Base-by-base conservation (phyloP, 2,888 invertebrate genomes). In the Lobophora halterata region DNA sequence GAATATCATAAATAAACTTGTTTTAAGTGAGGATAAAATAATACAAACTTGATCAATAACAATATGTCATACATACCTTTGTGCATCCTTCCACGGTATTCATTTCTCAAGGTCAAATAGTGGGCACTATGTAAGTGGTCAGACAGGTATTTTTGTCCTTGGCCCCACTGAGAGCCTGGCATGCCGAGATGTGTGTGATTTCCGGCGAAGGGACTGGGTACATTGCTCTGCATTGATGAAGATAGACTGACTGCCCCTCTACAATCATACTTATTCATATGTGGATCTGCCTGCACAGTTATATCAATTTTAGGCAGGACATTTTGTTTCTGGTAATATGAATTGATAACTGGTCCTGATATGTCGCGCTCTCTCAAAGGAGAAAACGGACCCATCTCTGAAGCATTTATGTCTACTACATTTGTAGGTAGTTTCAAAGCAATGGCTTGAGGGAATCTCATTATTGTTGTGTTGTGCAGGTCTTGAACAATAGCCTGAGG, bases 161-260 rank as follows among this genome's bases (percentile, higher is more conserved):
- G 91, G 2, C 90, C 89, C 90, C 91, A 91, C 46, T 92, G 91
- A 1, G 93, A 92, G 1, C 93, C 93, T 0, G 93, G 93, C 93
- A 93, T 93, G 53, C 91, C 91, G n/a, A 92, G 76, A 59, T 93
- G 92, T n/a, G 90, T 90, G 47, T 89, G 79, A 47, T 88, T 86
- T 1, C 90, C 89, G 47, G 88, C 89, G 49, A 90, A 92, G 1
- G 93, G 93, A 41, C 89, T 89, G 0, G 93, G 93, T 0, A 93
- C 93, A 72, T 92, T 93, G 41, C 90, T 92, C 65, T 93, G 93
- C 93, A 93, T 93, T 0, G 90, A 90, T 1, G 92, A 90, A 45
- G 90, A 91, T 4, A 93, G 77, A 63, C 89, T 92, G 0, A 93
- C 89, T 4, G 91, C 89, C 1, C 92, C 92, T 28, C 83, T 83